Conservation (phyloP, 2,113 vertebrate genomes). For the Bos javanicus region DNA sequence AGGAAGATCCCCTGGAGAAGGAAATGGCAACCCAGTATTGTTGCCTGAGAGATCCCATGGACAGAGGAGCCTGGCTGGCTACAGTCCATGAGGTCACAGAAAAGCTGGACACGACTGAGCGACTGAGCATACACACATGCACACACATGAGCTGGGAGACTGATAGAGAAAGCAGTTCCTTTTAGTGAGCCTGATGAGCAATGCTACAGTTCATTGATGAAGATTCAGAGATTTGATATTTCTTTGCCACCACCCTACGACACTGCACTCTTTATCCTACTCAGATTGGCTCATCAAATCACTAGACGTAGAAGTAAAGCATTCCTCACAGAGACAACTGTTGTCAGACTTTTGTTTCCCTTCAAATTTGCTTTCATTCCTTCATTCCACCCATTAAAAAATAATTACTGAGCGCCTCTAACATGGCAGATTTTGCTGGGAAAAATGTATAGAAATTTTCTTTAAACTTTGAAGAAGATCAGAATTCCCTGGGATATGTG, state of each 20-base stretch:
- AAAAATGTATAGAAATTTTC: background rate
- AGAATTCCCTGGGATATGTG: background rate
- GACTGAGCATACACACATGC: background rate
- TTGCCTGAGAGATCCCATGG: background rate
- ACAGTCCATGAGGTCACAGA: background rate
- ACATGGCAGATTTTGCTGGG: background rate
- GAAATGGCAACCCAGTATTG: background rate
- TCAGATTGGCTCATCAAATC: background rate
- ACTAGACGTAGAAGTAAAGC: background rate
- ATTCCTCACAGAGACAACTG: background rate
- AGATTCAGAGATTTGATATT: background rate
- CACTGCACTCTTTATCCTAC: background rate
- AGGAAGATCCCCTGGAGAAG: background rate
- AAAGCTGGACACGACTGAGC: rapidly evolving
- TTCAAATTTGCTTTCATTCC: background rate
- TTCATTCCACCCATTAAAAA: background rate
- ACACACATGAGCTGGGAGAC: background rate
- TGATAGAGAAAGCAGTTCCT: background rate
- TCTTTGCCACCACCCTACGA: background rate
- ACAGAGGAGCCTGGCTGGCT: background rate
- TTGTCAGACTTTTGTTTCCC: background rate
- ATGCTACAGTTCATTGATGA: background rate
- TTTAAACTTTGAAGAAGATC: background rate
- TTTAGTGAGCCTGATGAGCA: background rate
- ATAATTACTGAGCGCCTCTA: background rate